A percentile compares a stretch with the other conserved stretches of the same genome.
These are phyloP conservation scores for Volucella inanis DNA, from an alignment of 2,888 invertebrate species.

Conservation along the genomic window DNA sequence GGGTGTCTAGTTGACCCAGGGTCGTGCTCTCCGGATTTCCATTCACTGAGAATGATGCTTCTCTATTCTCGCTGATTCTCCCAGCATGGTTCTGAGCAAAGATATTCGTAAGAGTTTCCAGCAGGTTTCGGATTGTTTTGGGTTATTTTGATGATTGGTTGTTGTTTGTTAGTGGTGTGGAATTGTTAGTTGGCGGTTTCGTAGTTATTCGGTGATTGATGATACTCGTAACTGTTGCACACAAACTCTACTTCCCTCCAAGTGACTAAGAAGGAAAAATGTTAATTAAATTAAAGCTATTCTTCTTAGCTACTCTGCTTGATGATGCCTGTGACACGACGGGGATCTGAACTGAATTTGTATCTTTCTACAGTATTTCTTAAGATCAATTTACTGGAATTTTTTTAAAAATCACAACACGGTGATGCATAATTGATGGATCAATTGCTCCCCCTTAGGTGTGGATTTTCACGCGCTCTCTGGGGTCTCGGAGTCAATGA, in stretches of 20 bases:
- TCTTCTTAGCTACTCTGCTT: constrained; percentile 57
- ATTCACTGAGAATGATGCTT: constrained; percentile 28
- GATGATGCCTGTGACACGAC: constrained; percentile 63
- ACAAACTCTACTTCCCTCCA: constrained; percentile 35
- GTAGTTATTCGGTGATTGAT: constrained; percentile 67
- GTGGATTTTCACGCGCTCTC: constrained; percentile 72
- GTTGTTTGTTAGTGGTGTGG: constrained; percentile 29
- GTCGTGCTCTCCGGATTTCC: constrained; percentile 30
- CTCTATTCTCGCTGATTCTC: constrained; percentile 59
- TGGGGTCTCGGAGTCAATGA: constrained; percentile 61
- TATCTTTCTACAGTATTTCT: constrained; percentile 41
- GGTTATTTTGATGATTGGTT: constrained; percentile 6
- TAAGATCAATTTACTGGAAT: constrained; percentile 47
- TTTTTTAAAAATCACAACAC: constrained; percentile 62
- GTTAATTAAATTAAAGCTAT: constrained; percentile 73
- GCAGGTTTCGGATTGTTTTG: constrained; percentile 47
- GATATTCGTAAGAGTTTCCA: constrained; percentile 33
- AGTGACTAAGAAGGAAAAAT: constrained; percentile 65
- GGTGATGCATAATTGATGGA: constrained; percentile 59
- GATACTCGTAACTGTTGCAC: constrained; percentile 27
- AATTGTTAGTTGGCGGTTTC: constrained; percentile 57
- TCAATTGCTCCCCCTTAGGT: constrained; percentile 70
- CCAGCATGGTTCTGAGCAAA: constrained; percentile 51
- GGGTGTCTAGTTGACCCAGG: constrained; percentile 64
- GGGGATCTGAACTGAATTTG: constrained; percentile 65